Conservation (phyloP, 92 coral and sea anemone genomes). For the Siderastrea siderea region DNA sequence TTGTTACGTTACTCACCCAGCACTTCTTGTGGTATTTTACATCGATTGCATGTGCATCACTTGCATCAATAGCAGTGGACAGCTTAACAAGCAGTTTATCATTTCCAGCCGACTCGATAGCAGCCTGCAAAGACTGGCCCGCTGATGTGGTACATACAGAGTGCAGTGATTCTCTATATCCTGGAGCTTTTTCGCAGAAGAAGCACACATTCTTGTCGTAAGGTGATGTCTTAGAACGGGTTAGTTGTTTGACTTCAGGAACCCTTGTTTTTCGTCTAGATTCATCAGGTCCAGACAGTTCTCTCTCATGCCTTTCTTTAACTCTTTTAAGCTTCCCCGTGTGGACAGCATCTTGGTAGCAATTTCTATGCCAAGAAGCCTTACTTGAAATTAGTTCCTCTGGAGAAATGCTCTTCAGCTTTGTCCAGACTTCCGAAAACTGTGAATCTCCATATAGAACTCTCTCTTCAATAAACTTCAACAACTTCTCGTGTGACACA, state of each 20-base stretch:
- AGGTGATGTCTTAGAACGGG: conserved; percentile 51
- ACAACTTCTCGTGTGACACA: conserved; percentile 43
- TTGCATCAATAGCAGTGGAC: conserved; percentile 25
- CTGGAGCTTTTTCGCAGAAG: conserved; percentile 47
- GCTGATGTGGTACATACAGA: conserved; percentile 64
- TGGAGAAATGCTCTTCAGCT: background rate
- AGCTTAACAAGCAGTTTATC: conserved; percentile 53
- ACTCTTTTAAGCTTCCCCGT: conserved; percentile 57
- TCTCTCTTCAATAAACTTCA: conserved; percentile 52
- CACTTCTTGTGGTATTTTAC: conserved; percentile 14
- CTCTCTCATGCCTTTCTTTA: conserved; percentile 35
- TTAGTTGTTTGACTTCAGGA: conserved; percentile 21
- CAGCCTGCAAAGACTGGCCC: conserved; percentile 49
- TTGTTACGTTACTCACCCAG: background rate
- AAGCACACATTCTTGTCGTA: conserved; percentile 53
- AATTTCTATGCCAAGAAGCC: conserved; percentile 56
- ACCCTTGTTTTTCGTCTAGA: conserved; percentile 26
- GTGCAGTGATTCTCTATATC: conserved; percentile 48
- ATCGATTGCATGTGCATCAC: conserved; percentile 40
- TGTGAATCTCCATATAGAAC: conserved; percentile 35
- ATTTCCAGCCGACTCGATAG: conserved; percentile 46
- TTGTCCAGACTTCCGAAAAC: conserved; percentile 29
- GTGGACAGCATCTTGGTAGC: conserved; percentile 40
- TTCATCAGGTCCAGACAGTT: conserved; percentile 35
- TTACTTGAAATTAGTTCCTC: background rate